A percentile compares a stretch with the other conserved stretches of the same genome.
These are phyloP conservation scores for Columba guinea DNA, from an alignment of 2,797 vertebrate species.

Conservation along the genomic window DNA sequence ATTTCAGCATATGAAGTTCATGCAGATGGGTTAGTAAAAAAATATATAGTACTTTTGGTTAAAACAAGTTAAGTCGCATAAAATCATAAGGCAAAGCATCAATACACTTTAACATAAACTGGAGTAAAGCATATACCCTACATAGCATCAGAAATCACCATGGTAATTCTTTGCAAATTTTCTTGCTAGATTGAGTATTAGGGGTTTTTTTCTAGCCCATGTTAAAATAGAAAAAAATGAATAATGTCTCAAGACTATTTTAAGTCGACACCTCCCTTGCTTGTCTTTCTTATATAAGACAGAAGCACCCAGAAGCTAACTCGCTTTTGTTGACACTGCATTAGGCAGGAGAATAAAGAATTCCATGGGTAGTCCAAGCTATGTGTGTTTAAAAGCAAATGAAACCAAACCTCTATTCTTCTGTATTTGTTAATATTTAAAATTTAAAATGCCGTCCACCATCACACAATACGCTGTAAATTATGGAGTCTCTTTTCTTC, in stretches of 20 bases:
- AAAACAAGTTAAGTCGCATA: background rate
- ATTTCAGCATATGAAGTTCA: background rate
- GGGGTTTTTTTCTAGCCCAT: slow-evolving; percentile 49
- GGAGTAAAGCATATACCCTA: background rate
- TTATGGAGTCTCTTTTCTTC: background rate
- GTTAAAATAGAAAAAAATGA: slow-evolving; percentile 62
- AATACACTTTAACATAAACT: background rate
- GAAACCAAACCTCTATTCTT: background rate
- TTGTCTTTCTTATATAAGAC: slow-evolving; percentile 45
- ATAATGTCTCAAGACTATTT: slow-evolving; percentile 44
- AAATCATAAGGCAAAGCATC: background rate
- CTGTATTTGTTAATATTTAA: background rate
- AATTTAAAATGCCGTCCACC: background rate
- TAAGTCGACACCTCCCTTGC: slow-evolving; percentile 53
- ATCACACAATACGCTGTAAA: background rate
- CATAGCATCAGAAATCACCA: slow-evolving; percentile 54
- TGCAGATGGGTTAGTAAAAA: background rate
- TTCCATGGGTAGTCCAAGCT: background rate
- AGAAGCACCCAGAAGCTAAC: slow-evolving; percentile 46
- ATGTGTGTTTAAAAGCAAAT: background rate
- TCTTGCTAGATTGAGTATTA: slow-evolving; percentile 11
- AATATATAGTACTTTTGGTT: background rate
- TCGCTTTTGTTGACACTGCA: background rate
- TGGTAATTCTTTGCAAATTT: slow-evolving; percentile 51
- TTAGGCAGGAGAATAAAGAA: slow-evolving; percentile 1